These are phyloP conservation scores for Burhinus bistriatus DNA, from an alignment of 2,113 vertebrate genomes.

Conservation along the genomic window DNA sequence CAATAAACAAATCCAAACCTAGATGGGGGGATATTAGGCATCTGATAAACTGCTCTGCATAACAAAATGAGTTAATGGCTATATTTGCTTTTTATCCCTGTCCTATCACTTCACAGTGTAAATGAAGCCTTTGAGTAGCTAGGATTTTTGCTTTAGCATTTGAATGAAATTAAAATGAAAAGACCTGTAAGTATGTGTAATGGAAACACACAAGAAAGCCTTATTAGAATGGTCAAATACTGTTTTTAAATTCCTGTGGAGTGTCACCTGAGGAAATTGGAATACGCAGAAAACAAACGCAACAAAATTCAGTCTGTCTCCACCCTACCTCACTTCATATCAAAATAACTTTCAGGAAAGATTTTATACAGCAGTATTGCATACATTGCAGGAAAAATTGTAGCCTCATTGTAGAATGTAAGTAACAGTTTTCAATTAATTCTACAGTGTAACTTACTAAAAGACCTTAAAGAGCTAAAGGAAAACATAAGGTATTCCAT, in stretches of 20 bases:
- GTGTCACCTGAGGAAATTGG: background rate
- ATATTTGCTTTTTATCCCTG: background rate
- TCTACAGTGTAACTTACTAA: background rate
- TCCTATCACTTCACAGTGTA: background rate
- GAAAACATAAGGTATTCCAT: background rate
- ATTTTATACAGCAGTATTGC: background rate
- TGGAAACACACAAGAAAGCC: background rate
- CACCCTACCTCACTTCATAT: background rate
- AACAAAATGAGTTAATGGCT: background rate
- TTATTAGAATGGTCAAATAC: background rate
- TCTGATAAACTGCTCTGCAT: background rate
- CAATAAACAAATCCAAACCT: background rate
- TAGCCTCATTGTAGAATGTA: background rate
- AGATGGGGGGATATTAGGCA: background rate
- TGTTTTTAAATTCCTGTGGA: background rate
- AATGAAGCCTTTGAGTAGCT: background rate
- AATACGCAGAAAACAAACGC: background rate
- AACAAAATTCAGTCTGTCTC: background rate
- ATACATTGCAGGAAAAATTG: background rate
- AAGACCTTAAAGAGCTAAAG: background rate
- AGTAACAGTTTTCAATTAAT: background rate
- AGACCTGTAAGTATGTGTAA: background rate
- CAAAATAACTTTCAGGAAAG: background rate
- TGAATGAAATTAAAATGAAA: background rate
- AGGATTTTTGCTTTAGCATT: background rate